phyloP scores from a whole-genome alignment of 2,888 invertebrate genomes.

The Isoperla grammatica region DNA sequence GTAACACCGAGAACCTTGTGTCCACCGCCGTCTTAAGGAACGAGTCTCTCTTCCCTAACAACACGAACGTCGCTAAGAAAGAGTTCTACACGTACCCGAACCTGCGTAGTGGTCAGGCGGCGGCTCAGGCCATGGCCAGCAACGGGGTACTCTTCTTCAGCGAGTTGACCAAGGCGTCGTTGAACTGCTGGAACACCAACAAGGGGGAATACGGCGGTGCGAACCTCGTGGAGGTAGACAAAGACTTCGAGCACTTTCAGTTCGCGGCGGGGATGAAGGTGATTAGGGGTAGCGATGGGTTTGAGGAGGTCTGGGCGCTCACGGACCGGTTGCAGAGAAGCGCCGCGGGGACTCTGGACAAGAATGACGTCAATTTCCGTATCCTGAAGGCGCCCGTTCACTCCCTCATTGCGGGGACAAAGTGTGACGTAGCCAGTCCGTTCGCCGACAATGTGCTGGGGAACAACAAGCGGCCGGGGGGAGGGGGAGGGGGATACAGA shows the following conservation, averaged over 20 bases:
- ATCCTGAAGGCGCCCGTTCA: slow-evolving; percentile 59
- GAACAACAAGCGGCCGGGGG: too few relatives aligned
- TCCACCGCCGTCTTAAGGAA: slow-evolving; percentile 57
- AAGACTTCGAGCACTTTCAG: slow-evolving; percentile 58
- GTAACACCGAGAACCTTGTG: slow-evolving; percentile 60
- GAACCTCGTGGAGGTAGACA: slow-evolving; percentile 51
- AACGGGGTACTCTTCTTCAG: slow-evolving; percentile 62
- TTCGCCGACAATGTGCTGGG: too few relatives aligned
- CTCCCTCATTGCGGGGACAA: slow-evolving; percentile 51
- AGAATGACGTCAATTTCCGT: slow-evolving; percentile 59
- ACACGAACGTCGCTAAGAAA: slow-evolving; percentile 48
- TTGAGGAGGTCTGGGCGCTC: slow-evolving; percentile 60
- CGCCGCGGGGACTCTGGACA: slow-evolving; percentile 51
- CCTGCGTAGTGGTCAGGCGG: slow-evolving; percentile 51
- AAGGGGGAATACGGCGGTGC: slow-evolving; percentile 46
- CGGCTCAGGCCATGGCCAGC: slow-evolving; percentile 64
- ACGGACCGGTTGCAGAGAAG: slow-evolving; percentile 65
- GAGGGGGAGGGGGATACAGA: too few relatives aligned
- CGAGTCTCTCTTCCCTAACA: slow-evolving; percentile 45
- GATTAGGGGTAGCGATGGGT: slow-evolving; percentile 38
- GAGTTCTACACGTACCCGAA: slow-evolving; percentile 47
- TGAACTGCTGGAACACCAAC: slow-evolving; percentile 67
- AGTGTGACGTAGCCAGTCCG: slow-evolving; percentile 41
- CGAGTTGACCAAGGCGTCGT: slow-evolving; percentile 57
- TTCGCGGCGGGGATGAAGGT: slow-evolving; percentile 61